Base-by-base conservation (phyloP, 2,888 invertebrate species). In the Cactoblastis cactorum region DNA sequence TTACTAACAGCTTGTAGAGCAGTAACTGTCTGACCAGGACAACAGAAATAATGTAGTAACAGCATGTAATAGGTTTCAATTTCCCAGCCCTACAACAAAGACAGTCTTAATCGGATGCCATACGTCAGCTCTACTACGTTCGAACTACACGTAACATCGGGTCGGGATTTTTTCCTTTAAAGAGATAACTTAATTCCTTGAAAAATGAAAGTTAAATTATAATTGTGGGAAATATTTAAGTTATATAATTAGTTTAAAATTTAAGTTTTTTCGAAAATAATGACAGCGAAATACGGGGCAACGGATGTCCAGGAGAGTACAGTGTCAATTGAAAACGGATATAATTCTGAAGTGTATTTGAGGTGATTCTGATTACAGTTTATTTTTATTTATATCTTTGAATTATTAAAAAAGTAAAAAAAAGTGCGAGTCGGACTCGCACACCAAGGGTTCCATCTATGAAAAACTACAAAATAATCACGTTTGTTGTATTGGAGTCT, bases 241-340 rank as follows among this genome's bases (percentile, higher is more conserved):
- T 15, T 35, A 18, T 37, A 18, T n/a, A n/a, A n/a, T n/a, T n/a
- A n/a, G n/a, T 11, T 19, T 11, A 19, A n/a, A n/a, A 22, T 19
- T n/a, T 41, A 22, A 12, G 32, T 18, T 12, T 35, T 24, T 1
- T 41, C 22, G 12, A 8, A 15, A 18, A 79, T 65, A 62, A 83
- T 83, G 83, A 77, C 71, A 72, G 69, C 74, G 1, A 86, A 80
- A 65, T 88, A 88, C 62, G 88, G 88, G 53, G 73, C 88, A 6
- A 87, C 81, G 34, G 77, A 77, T 53, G 66, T 62, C 19, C 71
- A 74, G 52, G 77, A 72, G 48, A 70, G 72, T 63, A 61, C 57
- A 46, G 63, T 69, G 55, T 74, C 77, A 53, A 71, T 75, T 59
- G 75, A 73, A 61, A 68, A 66, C 39, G 53, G 52, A 4, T 55